Base-by-base conservation (phyloP, 37 sponge, comb jelly and placozoan genomes). In the Spongilla lacustris region DNA sequence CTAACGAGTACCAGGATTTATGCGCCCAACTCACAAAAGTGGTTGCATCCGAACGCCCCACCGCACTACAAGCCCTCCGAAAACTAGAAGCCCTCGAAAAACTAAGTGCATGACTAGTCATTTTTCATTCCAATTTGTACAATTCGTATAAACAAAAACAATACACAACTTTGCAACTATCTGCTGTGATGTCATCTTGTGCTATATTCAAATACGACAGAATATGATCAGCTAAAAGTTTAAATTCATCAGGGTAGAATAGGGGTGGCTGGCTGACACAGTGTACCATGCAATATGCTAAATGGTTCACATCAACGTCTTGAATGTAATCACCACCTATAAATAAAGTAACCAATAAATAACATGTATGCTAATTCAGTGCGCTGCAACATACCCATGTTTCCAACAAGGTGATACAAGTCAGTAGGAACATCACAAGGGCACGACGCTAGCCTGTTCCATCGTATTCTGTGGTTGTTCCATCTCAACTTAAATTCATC, bases 351-450 rank as follows among this genome's bases (percentile, higher is more conserved):
- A 50, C 28, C n/a, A 32, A 46, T 70, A 41, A 46, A 34, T 25
- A 32, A 76, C 34, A 76, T 8, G 21, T 21, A 27, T 26, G 26
- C 23, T n/a, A 73, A 48, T 46, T 75, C 33, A 29, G 19, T 37
- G 29, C 19, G 12, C 10, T 23, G 19, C 25, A 36, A 37, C 81
- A 41, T 50, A 87, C 87, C 87, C 28, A 73, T 33, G n/a, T 35
- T 28, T 27, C 36, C 22, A 35, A 83, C 82, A 28, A 82, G 23
- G 27, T 81, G 69, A 32, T 74, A 89, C 81, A 89, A 48, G 19
- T 89, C 90, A 66, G 83, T 73, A 4, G 81, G 90, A 26, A 78
- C 67, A 1, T 81, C 90, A 36, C 37, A 22, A 13, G 85, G 76
- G 11, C 41, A 71, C 0, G 23, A 9, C 19, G 73, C 24, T 35